These are phyloP conservation scores for Cepaea hortensis DNA, from an alignment of 2,888 invertebrate species.

Conservation along the genomic window DNA sequence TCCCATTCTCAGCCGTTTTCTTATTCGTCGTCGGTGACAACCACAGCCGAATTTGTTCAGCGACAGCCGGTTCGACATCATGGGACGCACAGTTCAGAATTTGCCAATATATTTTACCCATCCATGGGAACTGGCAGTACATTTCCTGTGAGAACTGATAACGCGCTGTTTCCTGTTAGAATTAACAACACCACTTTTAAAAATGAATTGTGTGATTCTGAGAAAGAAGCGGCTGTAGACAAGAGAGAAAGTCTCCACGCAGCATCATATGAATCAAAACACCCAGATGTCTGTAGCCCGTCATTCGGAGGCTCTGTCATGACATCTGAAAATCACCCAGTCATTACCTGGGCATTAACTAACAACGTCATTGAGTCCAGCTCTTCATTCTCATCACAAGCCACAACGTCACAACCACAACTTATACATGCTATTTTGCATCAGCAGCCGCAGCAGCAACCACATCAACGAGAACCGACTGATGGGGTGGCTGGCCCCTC, in stretches of 20 bases:
- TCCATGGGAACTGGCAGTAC: neutral
- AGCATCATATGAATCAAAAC: neutral
- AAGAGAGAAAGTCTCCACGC: neutral
- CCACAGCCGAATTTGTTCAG: neutral
- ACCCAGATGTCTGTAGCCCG: neutral
- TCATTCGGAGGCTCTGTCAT: neutral
- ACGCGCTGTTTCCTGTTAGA: conserved; percentile 11
- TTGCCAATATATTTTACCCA: conserved; percentile 1
- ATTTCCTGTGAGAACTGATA: conserved; percentile 28
- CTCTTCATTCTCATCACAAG: conserved; percentile 8
- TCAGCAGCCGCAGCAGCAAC: conserved; percentile 18
- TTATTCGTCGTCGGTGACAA: conserved; percentile 14
- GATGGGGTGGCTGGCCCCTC: conserved; percentile 34
- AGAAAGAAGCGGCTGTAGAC: neutral
- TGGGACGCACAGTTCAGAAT: neutral
- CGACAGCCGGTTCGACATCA: neutral
- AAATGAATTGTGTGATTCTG: neutral
- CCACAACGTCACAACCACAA: neutral
- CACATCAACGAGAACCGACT: conserved; percentile 6
- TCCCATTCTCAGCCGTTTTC: conserved; percentile 12
- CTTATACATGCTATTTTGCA: neutral
- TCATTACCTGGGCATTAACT: conserved; percentile 5
- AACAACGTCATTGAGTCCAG: neutral
- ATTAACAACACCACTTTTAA: neutral
- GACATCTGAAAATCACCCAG: neutral